Conservation (phyloP, 1,140 invertebrate species). For the Cydia strobilella region DNA sequence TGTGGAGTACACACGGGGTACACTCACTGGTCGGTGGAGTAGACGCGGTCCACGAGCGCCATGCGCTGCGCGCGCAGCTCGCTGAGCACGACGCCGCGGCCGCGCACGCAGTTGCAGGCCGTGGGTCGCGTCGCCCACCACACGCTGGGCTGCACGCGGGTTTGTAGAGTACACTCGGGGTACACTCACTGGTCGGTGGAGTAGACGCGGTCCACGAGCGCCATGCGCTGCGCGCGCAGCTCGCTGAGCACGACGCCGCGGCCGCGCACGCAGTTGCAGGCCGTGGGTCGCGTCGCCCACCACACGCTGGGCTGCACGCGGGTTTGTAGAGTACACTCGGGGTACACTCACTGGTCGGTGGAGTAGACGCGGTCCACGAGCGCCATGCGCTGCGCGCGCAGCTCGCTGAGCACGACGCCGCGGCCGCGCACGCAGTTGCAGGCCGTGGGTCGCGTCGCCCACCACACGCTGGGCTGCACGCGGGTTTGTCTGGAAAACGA, state of each 20-base stretch:
- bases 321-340: too few species aligned
- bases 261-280: conserved; percentile 68
- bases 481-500: conserved; percentile 55
- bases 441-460: conserved; percentile 55
- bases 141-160: neutral
- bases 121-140: conserved; percentile 36
- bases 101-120: conserved; percentile 65
- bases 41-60: conserved; percentile 31
- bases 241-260: conserved; percentile 63
- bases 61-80: conserved; percentile 66
- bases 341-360: conserved; percentile 6
- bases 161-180: too few species aligned
- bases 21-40: conserved; percentile 8
- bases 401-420: conserved; percentile 61
- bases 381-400: conserved; percentile 62
- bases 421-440: conserved; percentile 69
- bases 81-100: conserved; percentile 62
- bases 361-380: neutral
- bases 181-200: conserved; percentile 2
- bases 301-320: conserved; percentile 6
- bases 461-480: conserved; percentile 60
- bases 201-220: neutral
- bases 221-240: conserved; percentile 64
- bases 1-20: too few species aligned
- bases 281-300: conserved; percentile 36